Evolutionary conservation across 1,140 invertebrate species (phyloP).

Genomic region (Oryctes rhinoceros): DNA sequence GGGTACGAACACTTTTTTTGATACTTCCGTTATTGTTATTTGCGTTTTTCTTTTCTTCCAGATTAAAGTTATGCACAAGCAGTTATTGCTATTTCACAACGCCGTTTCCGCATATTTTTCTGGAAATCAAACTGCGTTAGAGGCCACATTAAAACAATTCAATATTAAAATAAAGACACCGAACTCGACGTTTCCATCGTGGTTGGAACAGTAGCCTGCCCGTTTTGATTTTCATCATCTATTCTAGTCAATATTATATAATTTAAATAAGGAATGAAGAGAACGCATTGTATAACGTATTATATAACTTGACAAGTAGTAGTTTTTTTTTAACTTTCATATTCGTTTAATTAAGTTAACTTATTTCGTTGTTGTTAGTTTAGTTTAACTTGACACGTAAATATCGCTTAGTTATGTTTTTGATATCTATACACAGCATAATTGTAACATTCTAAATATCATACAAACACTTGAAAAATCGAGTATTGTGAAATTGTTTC

Average conservation of each 20-base stretch:
- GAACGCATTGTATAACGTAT: not conserved
- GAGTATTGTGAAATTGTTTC: not conserved
- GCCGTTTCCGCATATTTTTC: constrained; percentile 96
- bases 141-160: constrained; percentile 96
- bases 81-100: constrained; percentile 94
- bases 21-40: constrained; percentile 26
- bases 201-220: constrained; percentile 75
- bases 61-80: constrained; percentile 99
- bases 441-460: constrained; percentile 8
- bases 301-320: not conserved
- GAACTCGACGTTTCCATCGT: constrained; percentile 76
- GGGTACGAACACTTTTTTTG: constrained; percentile 68
- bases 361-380: not conserved
- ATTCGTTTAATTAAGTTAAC: constrained; percentile 11
- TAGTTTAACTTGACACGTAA: not conserved
- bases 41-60: constrained; percentile 62
- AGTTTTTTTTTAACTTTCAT: not conserved
- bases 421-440: constrained; percentile 20
- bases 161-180: constrained; percentile 87
- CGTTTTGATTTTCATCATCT: not conserved
- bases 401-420: constrained; percentile 15
- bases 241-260: constrained; percentile 31
- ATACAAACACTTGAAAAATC: not conserved
- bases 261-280: constrained; percentile 13
- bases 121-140: constrained; percentile 91